Conservation (phyloP, 2,113 vertebrate genomes). For the Synodontis membranacea region DNA sequence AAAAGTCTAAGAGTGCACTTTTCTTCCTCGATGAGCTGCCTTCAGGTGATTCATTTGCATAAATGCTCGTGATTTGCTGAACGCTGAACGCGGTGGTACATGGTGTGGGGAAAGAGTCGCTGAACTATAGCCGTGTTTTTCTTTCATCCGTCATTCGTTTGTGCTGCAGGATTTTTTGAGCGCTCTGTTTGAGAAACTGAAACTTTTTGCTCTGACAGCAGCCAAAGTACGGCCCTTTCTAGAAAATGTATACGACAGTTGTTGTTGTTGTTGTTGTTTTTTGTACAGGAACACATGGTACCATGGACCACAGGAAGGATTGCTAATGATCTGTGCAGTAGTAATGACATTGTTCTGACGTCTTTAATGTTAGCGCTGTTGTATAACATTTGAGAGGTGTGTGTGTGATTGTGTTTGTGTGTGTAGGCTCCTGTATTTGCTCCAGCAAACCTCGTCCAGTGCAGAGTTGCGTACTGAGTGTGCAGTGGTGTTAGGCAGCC, state of each 20-base stretch:
- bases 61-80: background rate
- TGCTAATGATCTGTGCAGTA: background rate
- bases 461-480: conserved; percentile 91
- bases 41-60: background rate
- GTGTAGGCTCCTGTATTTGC: conserved; percentile 92
- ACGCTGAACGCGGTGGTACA: too few species aligned
- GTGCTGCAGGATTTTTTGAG: background rate
- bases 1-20: background rate
- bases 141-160: background rate
- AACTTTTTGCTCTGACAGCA: background rate
- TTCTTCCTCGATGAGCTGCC: background rate
- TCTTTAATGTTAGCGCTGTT: background rate
- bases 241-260: background rate
- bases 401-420: conserved; percentile 24
- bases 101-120: too few species aligned
- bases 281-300: background rate
- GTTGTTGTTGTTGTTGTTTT: background rate
- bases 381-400: background rate
- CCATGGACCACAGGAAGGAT: background rate
- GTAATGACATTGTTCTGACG: background rate
- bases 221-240: background rate
- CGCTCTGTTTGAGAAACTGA: background rate
- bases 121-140: background rate
- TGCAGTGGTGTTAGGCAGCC: conserved; percentile 93
- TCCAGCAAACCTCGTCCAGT: conserved; percentile 93